A percentile compares a stretch with the other conserved stretches of the same genome.
phyloP scores from a whole-genome alignment of 1,140 invertebrate genomes.

The Diachasma alloeum region DNA sequence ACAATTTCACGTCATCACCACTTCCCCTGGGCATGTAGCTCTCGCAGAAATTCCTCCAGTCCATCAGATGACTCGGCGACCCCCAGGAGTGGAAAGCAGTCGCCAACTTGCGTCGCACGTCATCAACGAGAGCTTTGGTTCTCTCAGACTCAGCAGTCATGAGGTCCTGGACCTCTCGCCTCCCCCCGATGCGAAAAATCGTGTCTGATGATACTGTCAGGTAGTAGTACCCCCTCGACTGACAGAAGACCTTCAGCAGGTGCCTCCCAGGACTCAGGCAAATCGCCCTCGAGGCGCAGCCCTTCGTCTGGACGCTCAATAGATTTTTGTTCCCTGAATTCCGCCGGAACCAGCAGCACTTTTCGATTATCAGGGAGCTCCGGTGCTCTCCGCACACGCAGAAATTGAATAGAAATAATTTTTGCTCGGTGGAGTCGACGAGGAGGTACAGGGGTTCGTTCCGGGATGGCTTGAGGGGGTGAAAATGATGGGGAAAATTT shows the following conservation, averaged over 20 bases:
- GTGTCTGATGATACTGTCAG: constrained; percentile 49
- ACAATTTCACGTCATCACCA: neutral
- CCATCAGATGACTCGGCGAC: constrained; percentile 25
- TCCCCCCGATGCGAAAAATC: constrained; percentile 42
- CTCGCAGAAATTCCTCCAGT: constrained; percentile 42
- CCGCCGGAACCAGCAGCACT: constrained; percentile 41
- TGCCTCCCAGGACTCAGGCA: constrained; percentile 48
- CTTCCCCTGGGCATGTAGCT: constrained; percentile 42
- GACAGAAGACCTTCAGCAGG: constrained; percentile 46
- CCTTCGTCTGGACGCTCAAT: constrained; percentile 39
- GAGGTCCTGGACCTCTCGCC: constrained; percentile 40
- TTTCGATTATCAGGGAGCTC: constrained; percentile 38
- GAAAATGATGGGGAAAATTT: constrained; percentile 28
- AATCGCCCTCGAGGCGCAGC: constrained; percentile 40
- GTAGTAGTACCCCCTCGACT: constrained; percentile 37
- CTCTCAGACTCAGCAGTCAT: constrained; percentile 44
- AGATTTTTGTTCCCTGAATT: constrained; percentile 21
- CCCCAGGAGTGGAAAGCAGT: constrained; percentile 48
- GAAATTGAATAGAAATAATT: constrained; percentile 52
- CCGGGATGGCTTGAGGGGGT: constrained; percentile 28
- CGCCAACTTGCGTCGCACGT: constrained; percentile 31
- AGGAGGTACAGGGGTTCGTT: constrained; percentile 58
- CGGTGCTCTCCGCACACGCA: neutral
- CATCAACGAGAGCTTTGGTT: constrained; percentile 14
- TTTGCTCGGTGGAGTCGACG: constrained; percentile 47